Base-by-base conservation (phyloP, 2,888 invertebrate species). In the Drosophila suboccidentalis region DNA sequence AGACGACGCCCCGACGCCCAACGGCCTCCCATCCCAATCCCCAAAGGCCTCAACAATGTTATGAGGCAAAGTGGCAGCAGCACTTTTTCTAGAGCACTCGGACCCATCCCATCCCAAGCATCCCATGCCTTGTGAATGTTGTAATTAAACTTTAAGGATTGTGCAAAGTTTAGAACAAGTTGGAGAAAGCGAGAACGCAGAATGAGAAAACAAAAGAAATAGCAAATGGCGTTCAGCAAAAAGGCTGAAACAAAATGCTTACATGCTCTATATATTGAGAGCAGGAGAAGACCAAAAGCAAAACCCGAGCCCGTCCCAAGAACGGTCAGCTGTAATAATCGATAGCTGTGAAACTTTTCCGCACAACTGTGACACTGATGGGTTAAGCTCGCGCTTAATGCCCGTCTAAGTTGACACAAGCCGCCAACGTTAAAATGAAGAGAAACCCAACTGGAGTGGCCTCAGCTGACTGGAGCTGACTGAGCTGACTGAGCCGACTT, bases 111-210 rank as follows among this genome's bases (percentile, higher is more conserved):
- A 3, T 10, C 29, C 49, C 34, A 13, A 2, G 36, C 19, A 11
- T 6, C 17, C 41, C 10, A 19, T 10, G 36, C 36, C 36, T 2
- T 2, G 13, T 36, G 39, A 15, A 39, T 67, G 78, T 73, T 79
- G 80, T 88, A 86, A 89, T 86, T 86, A 86, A 88, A 86, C 75
- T 77, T 87, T 72, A 82, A 71, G 88, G 70, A 87, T 87, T 78
- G 65, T 50, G 74, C 63, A 72, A 80, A 78, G 78, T 87, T 87
- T 36, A 51, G 49, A 46, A 41, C 66, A 65, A 74, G 53, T 67
- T 62, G 19, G 10, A 51, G 29, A 63, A 26, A 63, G 55, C 22
- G 38, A 44, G 32, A 17, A 54, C 2, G 26, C n/a, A 5, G n/a
- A 51, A n/a, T 36, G 11, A 51, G 34, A 44, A 44, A 38, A 60